A percentile compares a stretch with the other conserved stretches of the same genome.
phyloP scores from a whole-genome alignment of 2,888 invertebrate species.

The Acanthosepion lycidas region DNA sequence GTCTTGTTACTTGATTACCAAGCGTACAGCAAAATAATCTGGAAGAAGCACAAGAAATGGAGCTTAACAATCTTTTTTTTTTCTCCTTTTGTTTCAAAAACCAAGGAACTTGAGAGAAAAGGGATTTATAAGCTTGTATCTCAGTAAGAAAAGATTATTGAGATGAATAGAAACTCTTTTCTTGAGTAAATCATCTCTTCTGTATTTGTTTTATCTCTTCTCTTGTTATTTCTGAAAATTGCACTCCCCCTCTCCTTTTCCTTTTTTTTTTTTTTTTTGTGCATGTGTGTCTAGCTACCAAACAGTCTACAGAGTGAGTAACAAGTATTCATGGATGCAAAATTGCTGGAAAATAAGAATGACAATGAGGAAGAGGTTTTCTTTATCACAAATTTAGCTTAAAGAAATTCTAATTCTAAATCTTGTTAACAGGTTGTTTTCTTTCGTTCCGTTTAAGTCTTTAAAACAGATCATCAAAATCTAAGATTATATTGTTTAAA shows the following conservation, averaged over 20 bases:
- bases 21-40: neutral
- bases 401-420: too few species aligned
- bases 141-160: neutral
- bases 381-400: too few species aligned
- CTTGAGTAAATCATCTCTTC: neutral
- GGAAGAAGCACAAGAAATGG: neutral
- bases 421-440: too few species aligned
- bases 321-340: too few species aligned
- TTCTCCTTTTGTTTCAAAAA: neutral
- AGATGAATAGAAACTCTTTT: constrained; percentile 6
- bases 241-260: neutral
- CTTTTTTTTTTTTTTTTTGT: neutral
- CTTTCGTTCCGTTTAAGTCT: too few species aligned
- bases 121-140: neutral
- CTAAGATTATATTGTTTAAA: too few species aligned
- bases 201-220: neutral
- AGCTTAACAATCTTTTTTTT: neutral
- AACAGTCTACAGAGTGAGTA: too few species aligned
- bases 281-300: neutral
- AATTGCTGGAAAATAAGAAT: too few species aligned
- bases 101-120: neutral
- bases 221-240: neutral
- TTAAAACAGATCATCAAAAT: too few species aligned
- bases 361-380: too few species aligned
- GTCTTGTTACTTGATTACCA: constrained; percentile 13